Base-by-base conservation (phyloP, 1,140 invertebrate species). In the Scaptodrosophila lebanonensis region DNA sequence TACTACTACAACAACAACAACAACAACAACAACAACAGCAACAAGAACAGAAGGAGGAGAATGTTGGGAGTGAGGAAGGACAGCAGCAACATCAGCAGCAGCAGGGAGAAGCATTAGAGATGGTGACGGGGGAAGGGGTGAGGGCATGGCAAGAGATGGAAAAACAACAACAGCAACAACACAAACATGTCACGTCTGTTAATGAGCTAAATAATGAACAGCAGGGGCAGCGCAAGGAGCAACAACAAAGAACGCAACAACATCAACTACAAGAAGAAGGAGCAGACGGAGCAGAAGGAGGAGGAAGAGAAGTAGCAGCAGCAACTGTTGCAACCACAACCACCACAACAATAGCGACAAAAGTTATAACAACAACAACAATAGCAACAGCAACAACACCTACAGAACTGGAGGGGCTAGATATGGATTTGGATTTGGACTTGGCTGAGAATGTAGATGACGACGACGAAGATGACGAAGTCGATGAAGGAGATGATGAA, bases 361-460 rank as follows among this genome's bases (percentile, higher is more conserved):
- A 29, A 13, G 38, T 17, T 43, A 25, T 25, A 56, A 27, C 13
- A 39, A 8, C 36, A 49, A n/a, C 36, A 49, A 7, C 27, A 63
- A 35, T 44, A 62, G n/a, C 16, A 43, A 29, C 32, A 16, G 39
- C 12, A 18, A 2, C 33, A 18, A 12, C 22, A 49, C 33, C 44
- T 17, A 47, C 43, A 15, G 18, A 54, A 15, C 32, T 48, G 61
- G 54, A 70, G 51, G 22, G 22, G 22, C 32, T 39, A 27, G 67
- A 60, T 57, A 62, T 72, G 62, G 66, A 73, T 36, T 11, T 52
- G 15, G 36, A 66, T 1, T 12, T 25, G 30, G 42, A 51, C 39
- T 42, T 27, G 39, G 12, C 20, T 20, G 32, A 38, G 6, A 2
- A 33, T 12, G 6, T 20, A 11, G 39, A 57, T 11, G 20, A 38